Percentiles rank a stretch among this genome's conserved stretches.
Evolutionary conservation across 1,140 invertebrate genomes (phyloP).

Genomic region (Diploscapter pachys): DNA sequence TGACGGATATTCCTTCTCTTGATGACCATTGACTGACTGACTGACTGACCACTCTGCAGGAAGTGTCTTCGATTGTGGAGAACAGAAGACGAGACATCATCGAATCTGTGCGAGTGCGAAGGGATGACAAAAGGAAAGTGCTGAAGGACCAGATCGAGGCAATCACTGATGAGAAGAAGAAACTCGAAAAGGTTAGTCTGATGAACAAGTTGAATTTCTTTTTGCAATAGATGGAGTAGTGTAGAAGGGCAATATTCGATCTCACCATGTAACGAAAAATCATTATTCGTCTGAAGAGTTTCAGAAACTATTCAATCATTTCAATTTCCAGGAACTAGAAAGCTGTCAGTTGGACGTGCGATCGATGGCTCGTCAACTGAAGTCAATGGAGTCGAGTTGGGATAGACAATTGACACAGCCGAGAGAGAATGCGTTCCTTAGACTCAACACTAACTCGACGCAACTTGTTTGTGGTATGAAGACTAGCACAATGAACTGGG

Average conservation of each 20-base stretch:
- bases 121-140: constrained; percentile 36
- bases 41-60: constrained; percentile 14
- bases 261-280: too few species aligned
- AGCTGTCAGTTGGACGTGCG: constrained; percentile 30
- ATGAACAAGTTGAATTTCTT: not conserved
- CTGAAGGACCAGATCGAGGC: constrained; percentile 32
- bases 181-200: constrained; percentile 28
- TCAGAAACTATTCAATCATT: not conserved
- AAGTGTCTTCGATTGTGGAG: constrained; percentile 33
- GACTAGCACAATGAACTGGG: not conserved
- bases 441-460: constrained; percentile 23
- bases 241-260: not conserved
- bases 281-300: too few species aligned
- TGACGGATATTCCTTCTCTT: not conserved
- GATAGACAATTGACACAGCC: constrained; percentile 19
- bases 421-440: constrained; percentile 31
- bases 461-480: constrained; percentile 17
- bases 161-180: constrained; percentile 34
- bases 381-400: constrained; percentile 9
- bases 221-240: not conserved
- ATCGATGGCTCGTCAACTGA: constrained; percentile 24
- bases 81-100: constrained; percentile 29
- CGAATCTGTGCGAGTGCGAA: constrained; percentile 24
- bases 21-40: not conserved
- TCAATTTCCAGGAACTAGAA: constrained; percentile 19